Base-by-base conservation (phyloP, 1,140 invertebrate species). In the Diabrotica undecimpunctata region DNA sequence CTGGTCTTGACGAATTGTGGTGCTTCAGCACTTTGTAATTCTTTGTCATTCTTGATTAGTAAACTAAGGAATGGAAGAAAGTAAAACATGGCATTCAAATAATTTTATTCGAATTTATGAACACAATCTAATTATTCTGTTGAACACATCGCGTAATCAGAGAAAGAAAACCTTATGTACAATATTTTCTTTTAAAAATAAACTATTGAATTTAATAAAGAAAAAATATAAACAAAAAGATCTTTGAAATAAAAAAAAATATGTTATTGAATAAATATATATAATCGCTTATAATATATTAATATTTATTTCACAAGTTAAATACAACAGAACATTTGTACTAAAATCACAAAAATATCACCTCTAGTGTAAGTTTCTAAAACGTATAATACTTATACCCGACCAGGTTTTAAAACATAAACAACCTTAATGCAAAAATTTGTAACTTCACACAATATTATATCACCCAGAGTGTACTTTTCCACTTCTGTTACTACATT, bases 281-380 rank as follows among this genome's bases (percentile, higher is more conserved):
- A 46, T 46, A 5, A 9, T 9, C 11, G 11, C 11, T 9, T 46
- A 46, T 1, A 46, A 46, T 46, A 46, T 46, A 46, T 46, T 10
- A 10, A 46, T 10, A 46, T 46, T 46, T 46, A 46, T 46, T n/a
- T 46, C 41, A 46, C 41, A 8, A 46, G 41, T 46, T 25, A 46
- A 46, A 46, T 46, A 46, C 41, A 46, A 46, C 41, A 46, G n/a
- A 46, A 46, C 41, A 46, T 46, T 46, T 46, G 8, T 46, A 46
- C 41, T 46, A n/a, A 46, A 46, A 46, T 46, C 41, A 46, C 41
- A 46, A 46, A 46, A 46, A 46, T 46, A 46, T 46, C 41, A 46
- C 41, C n/a, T 46, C 41, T 46, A 46, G n/a, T 46, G 41, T 46
- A 46, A 46, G 8, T 46, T 46, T 46, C 41, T 46, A 3, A 46